A percentile compares a stretch with the other conserved stretches of the same genome.
phyloP scores from a whole-genome alignment of 2,888 invertebrate genomes.

The Perdita meconis region DNA sequence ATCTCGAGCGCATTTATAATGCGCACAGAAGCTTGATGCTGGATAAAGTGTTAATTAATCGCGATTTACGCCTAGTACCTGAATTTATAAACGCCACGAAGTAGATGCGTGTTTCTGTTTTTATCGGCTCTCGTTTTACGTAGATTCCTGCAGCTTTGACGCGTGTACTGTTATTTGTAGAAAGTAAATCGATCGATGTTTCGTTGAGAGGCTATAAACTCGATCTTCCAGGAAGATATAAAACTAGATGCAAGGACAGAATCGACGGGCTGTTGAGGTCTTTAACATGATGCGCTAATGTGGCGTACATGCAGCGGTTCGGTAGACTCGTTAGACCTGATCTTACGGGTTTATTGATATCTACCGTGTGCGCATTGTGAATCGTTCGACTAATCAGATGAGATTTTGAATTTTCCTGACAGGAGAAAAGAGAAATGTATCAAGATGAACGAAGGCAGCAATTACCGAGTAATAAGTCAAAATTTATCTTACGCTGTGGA shows the following conservation, averaged over 20 bases:
- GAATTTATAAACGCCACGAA: background rate
- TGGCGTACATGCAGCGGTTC: conserved; percentile 4
- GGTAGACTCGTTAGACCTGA: conserved; percentile 58
- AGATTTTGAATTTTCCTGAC: background rate
- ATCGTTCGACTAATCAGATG: background rate
- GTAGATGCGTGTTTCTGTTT: background rate
- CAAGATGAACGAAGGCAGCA: too few relatives aligned
- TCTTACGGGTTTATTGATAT: conserved; percentile 42
- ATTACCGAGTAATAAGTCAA: too few relatives aligned
- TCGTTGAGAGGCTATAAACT: conserved; percentile 7
- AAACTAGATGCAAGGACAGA: background rate
- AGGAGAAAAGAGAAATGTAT: too few relatives aligned
- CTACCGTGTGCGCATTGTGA: conserved; percentile 13
- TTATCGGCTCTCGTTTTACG: background rate
- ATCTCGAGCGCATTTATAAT: background rate
- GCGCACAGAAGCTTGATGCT: conserved; percentile 9
- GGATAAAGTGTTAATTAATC: background rate
- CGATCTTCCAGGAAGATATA: conserved; percentile 7
- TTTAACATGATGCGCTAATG: conserved; percentile 38
- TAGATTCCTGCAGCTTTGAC: background rate
- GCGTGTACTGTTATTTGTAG: background rate
- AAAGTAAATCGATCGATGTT: background rate
- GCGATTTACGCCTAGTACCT: background rate
- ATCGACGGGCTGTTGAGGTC: conserved; percentile 13
- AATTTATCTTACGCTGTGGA: too few relatives aligned